phyloP scores from a whole-genome alignment of 2,888 invertebrate genomes.

The Trichopria drosophilae region DNA sequence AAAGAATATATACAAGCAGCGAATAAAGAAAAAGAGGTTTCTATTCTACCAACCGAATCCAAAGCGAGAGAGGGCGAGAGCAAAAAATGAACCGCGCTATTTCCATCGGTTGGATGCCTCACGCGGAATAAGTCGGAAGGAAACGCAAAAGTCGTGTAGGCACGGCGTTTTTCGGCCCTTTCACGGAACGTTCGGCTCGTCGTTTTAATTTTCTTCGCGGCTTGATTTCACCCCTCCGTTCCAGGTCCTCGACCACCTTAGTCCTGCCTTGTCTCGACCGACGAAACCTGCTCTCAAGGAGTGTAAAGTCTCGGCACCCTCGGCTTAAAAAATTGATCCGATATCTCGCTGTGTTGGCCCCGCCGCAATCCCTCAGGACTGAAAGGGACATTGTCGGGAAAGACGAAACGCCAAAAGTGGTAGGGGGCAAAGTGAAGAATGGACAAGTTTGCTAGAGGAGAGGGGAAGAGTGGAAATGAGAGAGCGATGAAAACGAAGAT shows the following conservation, averaged over 20 bases:
- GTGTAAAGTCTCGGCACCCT: constrained; percentile 57
- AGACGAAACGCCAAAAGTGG: constrained; percentile 46
- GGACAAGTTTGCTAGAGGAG: constrained; percentile 31
- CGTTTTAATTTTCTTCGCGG: constrained; percentile 59
- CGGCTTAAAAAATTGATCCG: constrained; percentile 60
- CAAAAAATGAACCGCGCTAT: constrained; percentile 32
- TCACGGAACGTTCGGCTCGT: constrained; percentile 15
- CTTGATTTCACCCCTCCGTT: constrained; percentile 51
- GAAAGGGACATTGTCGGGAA: constrained; percentile 54
- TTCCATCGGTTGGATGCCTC: constrained; percentile 27
- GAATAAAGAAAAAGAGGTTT: too few species aligned
- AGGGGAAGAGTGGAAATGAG: constrained; percentile 19
- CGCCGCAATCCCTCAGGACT: constrained; percentile 51
- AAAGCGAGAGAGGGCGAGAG: constrained; percentile 11
- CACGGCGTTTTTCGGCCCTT: constrained; percentile 19
- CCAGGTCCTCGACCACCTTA: constrained; percentile 36
- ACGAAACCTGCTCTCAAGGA: constrained; percentile 48
- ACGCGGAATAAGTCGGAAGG: constrained; percentile 38
- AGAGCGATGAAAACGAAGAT: constrained; percentile 31
- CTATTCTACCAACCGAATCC: too few species aligned
- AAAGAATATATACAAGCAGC: too few species aligned
- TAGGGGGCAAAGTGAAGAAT: constrained; percentile 23
- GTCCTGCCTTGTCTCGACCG: constrained; percentile 24
- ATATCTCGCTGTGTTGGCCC: constrained; percentile 57
- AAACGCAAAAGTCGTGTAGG: constrained; percentile 27